phyloP scores from a whole-genome alignment of 2,888 invertebrate genomes.

The Nycteola revayana region DNA sequence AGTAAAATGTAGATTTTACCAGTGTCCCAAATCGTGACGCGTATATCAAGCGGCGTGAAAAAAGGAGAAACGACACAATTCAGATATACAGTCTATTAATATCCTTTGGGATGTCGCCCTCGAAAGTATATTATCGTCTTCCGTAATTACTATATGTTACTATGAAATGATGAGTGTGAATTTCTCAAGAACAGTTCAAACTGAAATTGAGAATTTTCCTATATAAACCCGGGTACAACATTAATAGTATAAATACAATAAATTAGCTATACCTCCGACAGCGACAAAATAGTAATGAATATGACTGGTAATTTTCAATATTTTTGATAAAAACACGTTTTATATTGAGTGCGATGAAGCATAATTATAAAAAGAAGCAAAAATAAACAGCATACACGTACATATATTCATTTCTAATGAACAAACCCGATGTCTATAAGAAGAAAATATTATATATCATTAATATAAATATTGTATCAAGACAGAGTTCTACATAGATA shows the following conservation, averaged over 20 bases:
- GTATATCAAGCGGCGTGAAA: slow-evolving; percentile 80
- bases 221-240: too few relatives aligned
- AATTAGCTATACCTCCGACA: slow-evolving; percentile 40
- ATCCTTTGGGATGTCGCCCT: slow-evolving; percentile 47
- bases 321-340: slow-evolving; percentile 25
- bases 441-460: slow-evolving; percentile 32
- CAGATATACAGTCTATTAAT: slow-evolving; percentile 63
- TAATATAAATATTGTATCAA: slow-evolving; percentile 30
- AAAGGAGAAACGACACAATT: slow-evolving; percentile 79
- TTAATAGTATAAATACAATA: too few relatives aligned
- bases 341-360: slow-evolving; percentile 56
- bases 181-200: too few relatives aligned
- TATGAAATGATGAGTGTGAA: too few relatives aligned
- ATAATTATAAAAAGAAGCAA: slow-evolving; percentile 49
- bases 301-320: slow-evolving; percentile 32
- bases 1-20: slow-evolving; percentile 71
- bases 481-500: slow-evolving; percentile 27
- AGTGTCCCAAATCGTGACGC: slow-evolving; percentile 80
- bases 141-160: too few relatives aligned
- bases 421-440: slow-evolving; percentile 46
- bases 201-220: too few relatives aligned
- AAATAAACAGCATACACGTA: slow-evolving; percentile 46
- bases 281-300: slow-evolving; percentile 41
- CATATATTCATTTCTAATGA: slow-evolving; percentile 41
- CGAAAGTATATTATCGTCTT: slow-evolving; percentile 28